phyloP scores from a whole-genome alignment of 2,797 vertebrate species.

The Eremophila alpestris region DNA sequence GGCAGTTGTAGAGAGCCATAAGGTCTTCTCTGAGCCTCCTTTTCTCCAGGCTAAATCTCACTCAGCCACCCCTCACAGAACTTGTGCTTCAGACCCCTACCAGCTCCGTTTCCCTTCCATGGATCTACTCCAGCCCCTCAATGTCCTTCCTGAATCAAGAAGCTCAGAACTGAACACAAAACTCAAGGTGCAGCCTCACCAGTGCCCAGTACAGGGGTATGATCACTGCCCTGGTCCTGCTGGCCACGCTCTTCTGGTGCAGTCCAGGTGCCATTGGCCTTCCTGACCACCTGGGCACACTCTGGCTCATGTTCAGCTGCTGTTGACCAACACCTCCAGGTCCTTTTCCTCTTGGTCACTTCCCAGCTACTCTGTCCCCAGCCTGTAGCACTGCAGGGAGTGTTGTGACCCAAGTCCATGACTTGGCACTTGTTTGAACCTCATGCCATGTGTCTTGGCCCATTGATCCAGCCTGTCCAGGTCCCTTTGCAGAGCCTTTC shows the following conservation, averaged over 20 bases:
- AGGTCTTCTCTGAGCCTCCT: background rate
- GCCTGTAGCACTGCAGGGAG: background rate
- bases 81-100: background rate
- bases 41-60: background rate
- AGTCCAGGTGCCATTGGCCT: background rate
- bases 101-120: no score
- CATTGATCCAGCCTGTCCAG: background rate
- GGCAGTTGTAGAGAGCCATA: background rate
- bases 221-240: background rate
- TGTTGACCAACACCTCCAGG: accelerated
- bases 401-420: background rate
- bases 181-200: no score
- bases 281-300: background rate
- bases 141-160: background rate
- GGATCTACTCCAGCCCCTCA: background rate
- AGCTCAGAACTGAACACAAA: background rate
- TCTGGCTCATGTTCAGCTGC: background rate
- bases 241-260: background rate
- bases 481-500: background rate
- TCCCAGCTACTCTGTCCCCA: background rate
- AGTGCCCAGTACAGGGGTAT: no score
- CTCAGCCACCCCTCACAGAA: background rate
- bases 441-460: background rate
- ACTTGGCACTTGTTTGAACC: background rate
- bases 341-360: background rate